Base-by-base conservation (phyloP, 2,113 vertebrate genomes). In the Irena cyanogastra region DNA sequence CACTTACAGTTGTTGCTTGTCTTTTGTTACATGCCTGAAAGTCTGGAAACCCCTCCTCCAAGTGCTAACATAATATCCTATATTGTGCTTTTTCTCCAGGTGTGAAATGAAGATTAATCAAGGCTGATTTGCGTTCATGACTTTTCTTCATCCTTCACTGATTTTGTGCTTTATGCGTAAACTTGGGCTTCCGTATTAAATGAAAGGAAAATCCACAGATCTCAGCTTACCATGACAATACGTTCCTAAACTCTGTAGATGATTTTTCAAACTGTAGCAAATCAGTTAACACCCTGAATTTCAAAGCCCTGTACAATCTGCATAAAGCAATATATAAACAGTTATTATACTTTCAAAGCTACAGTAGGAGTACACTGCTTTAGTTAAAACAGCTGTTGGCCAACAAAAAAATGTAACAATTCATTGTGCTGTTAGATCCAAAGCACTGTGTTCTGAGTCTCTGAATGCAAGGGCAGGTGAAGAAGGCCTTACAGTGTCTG, bases 121-220 rank as follows among this genome's bases (percentile, higher is more conserved):
- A 78, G 10, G 31, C 15, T 61, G 22, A 16, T 60, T 35, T 92
- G 81, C 63, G 23, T 57, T 69, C 33, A 21, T 66, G 30, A 31
- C 35, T 90, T 59, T 60, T 82, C 42, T 82, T 83, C 35, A 86
- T 19, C 33, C 35, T 86, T 64, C 47, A 31, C 41, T 52, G 47
- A 77, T 86, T 92, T 66, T 37, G 21, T 60, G 33, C 33, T 81
- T 93, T 70, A 70, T 63, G 35, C 81, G 66, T 42, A 83, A 83
- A 86, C 21, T 42, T 52, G 30, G 26, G 30, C n/a, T 81, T 88
- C n/a, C 11, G 7, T 44, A 44, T 50, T 63, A 70, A 77, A 69
- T n/a, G 47, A 89, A 71, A 83, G 9, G 8, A 83, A 87, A 86
- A 77, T 54, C 50, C 33, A 80, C 1, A 1, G 59, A 39, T 90